Percentiles rank a stretch among this genome's conserved stretches.
phyloP scores from a whole-genome alignment of 2,888 invertebrate species.

The Pseudococcus viburni region DNA sequence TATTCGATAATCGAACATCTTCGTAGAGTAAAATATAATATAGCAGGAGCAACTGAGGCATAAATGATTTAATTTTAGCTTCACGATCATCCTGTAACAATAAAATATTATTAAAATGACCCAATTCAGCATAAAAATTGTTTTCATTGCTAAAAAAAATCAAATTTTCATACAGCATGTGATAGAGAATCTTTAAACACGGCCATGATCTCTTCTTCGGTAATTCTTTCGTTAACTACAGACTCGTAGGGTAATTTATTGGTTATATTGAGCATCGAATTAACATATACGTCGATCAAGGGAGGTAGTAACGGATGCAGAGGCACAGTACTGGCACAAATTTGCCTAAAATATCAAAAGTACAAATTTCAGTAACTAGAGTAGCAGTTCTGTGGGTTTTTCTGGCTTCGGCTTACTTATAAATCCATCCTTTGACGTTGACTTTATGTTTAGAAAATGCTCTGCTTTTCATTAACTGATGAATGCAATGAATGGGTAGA shows the following conservation, averaged over 20 bases:
- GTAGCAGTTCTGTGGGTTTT: background rate
- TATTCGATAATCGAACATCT: conserved; percentile 81
- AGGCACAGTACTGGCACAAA: conserved; percentile 89
- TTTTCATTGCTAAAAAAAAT: background rate
- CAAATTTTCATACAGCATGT: conserved; percentile 69
- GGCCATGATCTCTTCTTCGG: conserved; percentile 88
- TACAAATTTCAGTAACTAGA: background rate
- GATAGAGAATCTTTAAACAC: conserved; percentile 78
- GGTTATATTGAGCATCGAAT: conserved; percentile 85
- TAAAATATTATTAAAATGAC: background rate
- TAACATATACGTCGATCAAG: conserved; percentile 94
- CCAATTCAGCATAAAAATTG: background rate
- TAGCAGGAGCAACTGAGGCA: conserved; percentile 89
- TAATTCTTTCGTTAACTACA: conserved; percentile 91
- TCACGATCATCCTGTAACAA: conserved; percentile 73
- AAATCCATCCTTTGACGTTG: conserved; percentile 97
- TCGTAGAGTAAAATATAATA: conserved; percentile 95
- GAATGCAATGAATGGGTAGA: conserved; percentile 95
- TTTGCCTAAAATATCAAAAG: conserved; percentile 76
- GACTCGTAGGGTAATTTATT: conserved; percentile 78
- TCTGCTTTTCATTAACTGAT: conserved; percentile 92
- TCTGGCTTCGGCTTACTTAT: conserved; percentile 72
- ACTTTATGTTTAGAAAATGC: conserved; percentile 97
- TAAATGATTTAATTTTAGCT: conserved; percentile 76
- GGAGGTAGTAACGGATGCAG: conserved; percentile 94